Evolutionary conservation across 2,797 vertebrate genomes (phyloP), one percentile per base, ranked within the genome.

Genomic region (Vespertilio murinus): DNA sequence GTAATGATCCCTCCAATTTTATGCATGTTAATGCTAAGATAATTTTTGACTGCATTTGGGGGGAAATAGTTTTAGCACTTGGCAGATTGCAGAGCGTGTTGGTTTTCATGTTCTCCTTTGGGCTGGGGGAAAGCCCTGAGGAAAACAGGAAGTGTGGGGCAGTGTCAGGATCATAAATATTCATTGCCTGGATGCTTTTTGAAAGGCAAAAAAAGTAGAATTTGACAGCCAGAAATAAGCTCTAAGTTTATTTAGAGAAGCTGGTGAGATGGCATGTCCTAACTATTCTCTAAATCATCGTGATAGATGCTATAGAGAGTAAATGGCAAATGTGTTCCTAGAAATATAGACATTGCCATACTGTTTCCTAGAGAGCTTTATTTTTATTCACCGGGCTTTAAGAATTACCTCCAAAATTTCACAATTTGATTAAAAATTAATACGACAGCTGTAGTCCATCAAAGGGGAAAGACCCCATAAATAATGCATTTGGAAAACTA

Each of bases 151-250:
- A 95, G 86, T 95, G 64, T 95, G 80, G 35, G 56, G 56, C 96
- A 94, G 86, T 95, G 18, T 87, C 22, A 61, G 28, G 47, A 59
- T 97, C 91, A 97, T 97, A 97, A 97, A 97, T 97, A 97, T 95
- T 98, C 95, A 98, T 78, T 93, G 85, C 65, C 40, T 70, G 69
- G 35, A 6, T 96, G 96, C 97, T 95, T 79, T 86, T 93, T 83
- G 42, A 88, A 81, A 95, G 70, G 86, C 78, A 88, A 91, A 84
- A 13, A 33, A 94, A 96, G 28, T 88, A 11, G 83, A 28, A 90
- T 97, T 98, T 97, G 79, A 94, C 75, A 93, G 52, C 47, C 91
- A 92, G 93, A 97, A 97, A 96, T 33, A 97, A 96, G 35, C 69
- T 96, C 77, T 89, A 71, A 92, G 67, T 91, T 91, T 73, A 71